A percentile compares a stretch with the other conserved stretches of the same genome.
Conservation (phyloP, 2,797 vertebrate species). For the Pantherophis vulpinus region DNA sequence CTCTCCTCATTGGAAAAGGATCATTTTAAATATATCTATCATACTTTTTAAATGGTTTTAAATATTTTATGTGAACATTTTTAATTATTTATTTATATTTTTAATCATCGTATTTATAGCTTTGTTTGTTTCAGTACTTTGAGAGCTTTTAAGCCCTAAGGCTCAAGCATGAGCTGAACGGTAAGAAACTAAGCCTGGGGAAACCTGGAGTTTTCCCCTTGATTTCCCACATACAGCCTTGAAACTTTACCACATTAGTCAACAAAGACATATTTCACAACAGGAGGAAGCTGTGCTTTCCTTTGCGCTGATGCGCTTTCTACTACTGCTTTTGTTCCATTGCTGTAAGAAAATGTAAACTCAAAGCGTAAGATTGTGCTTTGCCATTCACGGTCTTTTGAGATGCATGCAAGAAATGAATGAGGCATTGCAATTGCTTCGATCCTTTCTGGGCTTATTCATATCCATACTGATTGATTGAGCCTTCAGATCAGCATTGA, state of each 20-base stretch:
- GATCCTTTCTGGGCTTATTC: not conserved
- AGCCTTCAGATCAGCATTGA: not conserved
- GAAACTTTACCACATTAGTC: not conserved
- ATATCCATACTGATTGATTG: not conserved
- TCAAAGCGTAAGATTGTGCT: not conserved
- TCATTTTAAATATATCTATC: not conserved
- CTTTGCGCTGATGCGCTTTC: not conserved
- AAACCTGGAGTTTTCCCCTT: not conserved
- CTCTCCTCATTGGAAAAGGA: not conserved
- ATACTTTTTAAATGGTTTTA: not conserved
- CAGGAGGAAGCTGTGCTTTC: not conserved
- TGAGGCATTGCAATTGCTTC: not conserved
- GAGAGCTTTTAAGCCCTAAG: not conserved
- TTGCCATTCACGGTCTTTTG: not conserved
- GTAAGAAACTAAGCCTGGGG: not conserved
- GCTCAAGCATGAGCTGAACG: not conserved
- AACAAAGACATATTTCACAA: not conserved
- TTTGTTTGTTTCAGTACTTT: not conserved
- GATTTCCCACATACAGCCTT: conserved; percentile 8
- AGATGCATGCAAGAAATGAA: not conserved
- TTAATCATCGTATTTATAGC: not conserved
- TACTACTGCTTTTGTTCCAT: not conserved
- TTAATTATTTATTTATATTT: not conserved
- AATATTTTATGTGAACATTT: not conserved
- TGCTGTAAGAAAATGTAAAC: not conserved